Evolutionary conservation across 1,140 invertebrate species (phyloP), one percentile per base, ranked within the genome.

Genomic region (Antheraea pernyi): DNA sequence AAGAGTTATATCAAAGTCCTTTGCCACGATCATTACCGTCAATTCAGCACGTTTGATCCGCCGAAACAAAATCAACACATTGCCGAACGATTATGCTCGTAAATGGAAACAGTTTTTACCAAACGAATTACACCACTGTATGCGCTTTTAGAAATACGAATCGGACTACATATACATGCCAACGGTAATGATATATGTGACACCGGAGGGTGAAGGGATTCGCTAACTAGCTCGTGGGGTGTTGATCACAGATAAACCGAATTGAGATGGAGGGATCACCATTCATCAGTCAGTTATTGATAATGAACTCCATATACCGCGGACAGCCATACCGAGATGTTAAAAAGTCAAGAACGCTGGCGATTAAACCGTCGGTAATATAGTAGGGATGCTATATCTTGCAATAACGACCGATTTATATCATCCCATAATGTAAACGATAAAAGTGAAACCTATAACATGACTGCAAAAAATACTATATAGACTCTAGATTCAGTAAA

Each of bases 281-380:
- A 88, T 89, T 88, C 84, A 89, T 88, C 87, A 86, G 87, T 89
- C 87, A 88, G 81, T 89, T 87, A 88, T 74, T 67, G 78, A 84
- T 88, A 86, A 89, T 80, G 84, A 85, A 82, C 65, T 73, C 70
- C 70, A 76, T 72, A 65, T 88, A 85, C 85, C 83, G 79, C 0
- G 13, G 8, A 60, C 64, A 63, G 13, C 84, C 85, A 79, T 85
- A 88, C 81, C 42, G 71, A 82, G 80, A 74, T 70, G 73, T 71
- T 72, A 77, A 83, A 86, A 80, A 83, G 74, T 81, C 78, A 75
- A 79, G 79, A 53, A 53, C 46, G 16, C 46, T 16, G 7, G 46
- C 46, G 46, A 53, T 53, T 53, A 53, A 53, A 53, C 10, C 46
- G 16, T 53, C 0, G 46, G 39, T 42, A 53, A 53, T 53, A 53